Evolutionary conservation across 2,888 invertebrate genomes (phyloP).

Genomic region (Dryobotodes eremita): DNA sequence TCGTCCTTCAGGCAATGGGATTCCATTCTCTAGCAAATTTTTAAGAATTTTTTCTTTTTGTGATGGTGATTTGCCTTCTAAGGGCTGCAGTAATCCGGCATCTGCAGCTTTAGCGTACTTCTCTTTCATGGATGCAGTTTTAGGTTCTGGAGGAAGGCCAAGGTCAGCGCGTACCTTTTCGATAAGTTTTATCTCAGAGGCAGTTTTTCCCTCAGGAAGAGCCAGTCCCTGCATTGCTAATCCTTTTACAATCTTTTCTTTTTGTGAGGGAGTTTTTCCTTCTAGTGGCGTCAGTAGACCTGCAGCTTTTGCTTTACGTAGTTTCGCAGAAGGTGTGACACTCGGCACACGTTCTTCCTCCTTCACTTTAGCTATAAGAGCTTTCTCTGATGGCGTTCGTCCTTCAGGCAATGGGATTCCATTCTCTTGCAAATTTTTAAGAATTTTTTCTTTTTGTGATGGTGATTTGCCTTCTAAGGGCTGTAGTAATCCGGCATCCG

Average conservation of each 20-base stretch:
- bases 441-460: constrained; percentile 12
- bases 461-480: constrained; percentile 15
- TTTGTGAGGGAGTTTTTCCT: constrained; percentile 8
- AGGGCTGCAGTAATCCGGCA: neutral
- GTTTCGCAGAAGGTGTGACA: constrained; percentile 60
- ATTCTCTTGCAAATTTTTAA: neutral
- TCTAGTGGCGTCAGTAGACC: constrained; percentile 67
- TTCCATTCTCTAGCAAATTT: neutral
- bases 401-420: constrained; percentile 29
- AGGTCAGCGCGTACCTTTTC: neutral
- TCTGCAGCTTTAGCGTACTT: neutral
- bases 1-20: neutral
- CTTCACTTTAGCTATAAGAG: constrained; percentile 11
- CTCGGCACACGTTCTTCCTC: neutral
- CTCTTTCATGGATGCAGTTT: neutral
- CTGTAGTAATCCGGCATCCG: neutral
- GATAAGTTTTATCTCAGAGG: neutral
- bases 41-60: neutral
- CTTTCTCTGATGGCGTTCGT: constrained; percentile 20
- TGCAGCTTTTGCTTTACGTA: constrained; percentile 67
- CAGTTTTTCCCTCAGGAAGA: constrained; percentile 71
- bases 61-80: neutral
- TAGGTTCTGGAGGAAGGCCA: neutral
- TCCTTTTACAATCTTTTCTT: constrained; percentile 31
- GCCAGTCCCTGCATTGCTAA: constrained; percentile 68